These are phyloP conservation scores for Orycteropus afer DNA, from an alignment of 2,113 vertebrate genomes.

Conservation along the genomic window DNA sequence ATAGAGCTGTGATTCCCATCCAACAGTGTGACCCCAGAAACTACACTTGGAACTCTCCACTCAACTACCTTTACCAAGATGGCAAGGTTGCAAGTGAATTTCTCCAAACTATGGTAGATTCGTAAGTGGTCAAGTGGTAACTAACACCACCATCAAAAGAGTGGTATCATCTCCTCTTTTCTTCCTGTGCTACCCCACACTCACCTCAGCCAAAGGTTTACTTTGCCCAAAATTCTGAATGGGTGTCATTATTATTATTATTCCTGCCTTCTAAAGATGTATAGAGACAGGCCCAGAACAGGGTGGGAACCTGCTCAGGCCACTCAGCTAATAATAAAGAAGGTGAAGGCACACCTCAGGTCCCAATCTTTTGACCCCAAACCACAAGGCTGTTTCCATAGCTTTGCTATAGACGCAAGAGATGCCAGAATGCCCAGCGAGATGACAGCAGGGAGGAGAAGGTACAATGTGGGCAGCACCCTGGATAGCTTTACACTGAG, in stretches of 20 bases:
- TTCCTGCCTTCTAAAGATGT: neutral
- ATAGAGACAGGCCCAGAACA: neutral
- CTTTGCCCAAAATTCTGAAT: neutral
- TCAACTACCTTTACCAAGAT: fast-evolving
- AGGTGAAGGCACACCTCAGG: neutral
- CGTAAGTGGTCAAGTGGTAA: neutral
- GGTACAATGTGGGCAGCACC: fast-evolving
- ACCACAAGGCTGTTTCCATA: neutral
- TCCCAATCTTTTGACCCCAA: neutral
- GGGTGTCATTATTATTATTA: neutral
- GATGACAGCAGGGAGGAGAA: neutral
- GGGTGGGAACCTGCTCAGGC: neutral
- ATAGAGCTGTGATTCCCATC: too few species aligned
- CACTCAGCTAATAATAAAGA: neutral
- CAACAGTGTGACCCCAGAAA: neutral
- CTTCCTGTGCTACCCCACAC: neutral
- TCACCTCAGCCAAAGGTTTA: neutral
- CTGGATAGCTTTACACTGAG: fast-evolving
- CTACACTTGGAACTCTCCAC: too few species aligned
- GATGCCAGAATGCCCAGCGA: fast-evolving
- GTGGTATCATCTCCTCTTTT: neutral
- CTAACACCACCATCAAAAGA: neutral
- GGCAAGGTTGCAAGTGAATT: fast-evolving
- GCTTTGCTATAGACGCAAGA: neutral
- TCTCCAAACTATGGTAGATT: too few species aligned